phyloP scores from a whole-genome alignment of 2,888 invertebrate species.

The Aporophyla nigra region DNA sequence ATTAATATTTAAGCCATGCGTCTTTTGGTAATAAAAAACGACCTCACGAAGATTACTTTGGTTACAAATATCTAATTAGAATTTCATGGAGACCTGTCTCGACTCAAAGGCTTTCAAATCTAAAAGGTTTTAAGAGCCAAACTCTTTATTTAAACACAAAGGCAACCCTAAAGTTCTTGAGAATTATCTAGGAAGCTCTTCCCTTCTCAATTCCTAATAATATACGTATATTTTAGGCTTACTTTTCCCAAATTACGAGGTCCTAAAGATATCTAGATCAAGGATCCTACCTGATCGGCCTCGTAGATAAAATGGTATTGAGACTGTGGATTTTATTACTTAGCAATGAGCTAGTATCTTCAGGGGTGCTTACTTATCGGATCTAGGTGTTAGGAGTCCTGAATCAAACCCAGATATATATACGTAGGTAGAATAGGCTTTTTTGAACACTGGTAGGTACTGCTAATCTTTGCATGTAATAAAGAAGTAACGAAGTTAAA shows the following conservation, averaged over 20 bases:
- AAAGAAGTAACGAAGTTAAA: no score
- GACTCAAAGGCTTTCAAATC: no score
- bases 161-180: neutral
- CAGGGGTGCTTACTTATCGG: neutral
- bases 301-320: conserved; percentile 27
- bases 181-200: neutral
- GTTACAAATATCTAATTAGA: no score
- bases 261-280: conserved; percentile 9
- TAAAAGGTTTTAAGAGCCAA: neutral
- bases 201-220: no score
- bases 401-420: neutral
- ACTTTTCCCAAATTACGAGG: conserved; percentile 19
- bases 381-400: neutral
- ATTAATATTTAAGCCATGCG: neutral
- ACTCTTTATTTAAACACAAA: neutral
- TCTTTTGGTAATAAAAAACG: neutral
- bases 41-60: no score
- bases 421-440: neutral
- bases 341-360: conserved; percentile 3
- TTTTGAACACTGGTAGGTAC: neutral
- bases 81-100: no score
- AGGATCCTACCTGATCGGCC: conserved; percentile 20
- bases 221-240: conserved; percentile 2
- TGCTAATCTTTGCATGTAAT: no score
- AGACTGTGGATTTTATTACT: conserved; percentile 26